Base-by-base conservation (phyloP, 2,888 invertebrate species). In the Hydroisotoma schaefferi region DNA sequence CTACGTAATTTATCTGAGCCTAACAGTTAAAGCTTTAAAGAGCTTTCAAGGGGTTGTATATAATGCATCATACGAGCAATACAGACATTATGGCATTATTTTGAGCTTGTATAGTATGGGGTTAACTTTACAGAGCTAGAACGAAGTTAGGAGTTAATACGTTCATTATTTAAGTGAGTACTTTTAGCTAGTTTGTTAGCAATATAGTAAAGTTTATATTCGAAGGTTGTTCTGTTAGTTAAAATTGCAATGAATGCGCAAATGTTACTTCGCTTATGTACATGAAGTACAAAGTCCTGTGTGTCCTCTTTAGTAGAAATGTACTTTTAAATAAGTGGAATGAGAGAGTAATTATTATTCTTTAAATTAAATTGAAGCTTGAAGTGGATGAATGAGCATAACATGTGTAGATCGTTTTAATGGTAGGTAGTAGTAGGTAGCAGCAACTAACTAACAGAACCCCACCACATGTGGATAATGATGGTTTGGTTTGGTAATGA, bases 401-500 rank as follows among this genome's bases (percentile, higher is more conserved):
- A 40, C 40, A 40, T 20, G 20, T 40, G 40, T 15, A 40, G 3
- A 22, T 22, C 10, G 8, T 33, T 33, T 33, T 33, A 33, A 33
- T 33, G 33, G 8, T 8, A 10, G 33, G 8, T 33, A 10, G 10
- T 10, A 33, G 33, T 33, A 33, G 33, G 8, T 33, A 33, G 12
- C 33, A 33, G 12, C 33, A 33, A 10, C 8, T 10, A 8, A 33
- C 12, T 33, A 33, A 10, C n/a, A n/a, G n/a, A n/a, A n/a, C n/a
- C n/a, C 18, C 12, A 6, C 59, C 65, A 61, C 61, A 65, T 65
- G 59, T 65, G 61, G 61, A 38, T 52, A 22, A 52, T 28, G 52
- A 26, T 49, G 27, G 28, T n/a, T n/a, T n/a, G n/a, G n/a, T n/a
- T n/a, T 60, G 58, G 61, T 62, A 57, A 63, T 66, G 60, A 61